Conservation (phyloP, 1,140 invertebrate genomes). For the Pentalonia nigronervosa region DNA sequence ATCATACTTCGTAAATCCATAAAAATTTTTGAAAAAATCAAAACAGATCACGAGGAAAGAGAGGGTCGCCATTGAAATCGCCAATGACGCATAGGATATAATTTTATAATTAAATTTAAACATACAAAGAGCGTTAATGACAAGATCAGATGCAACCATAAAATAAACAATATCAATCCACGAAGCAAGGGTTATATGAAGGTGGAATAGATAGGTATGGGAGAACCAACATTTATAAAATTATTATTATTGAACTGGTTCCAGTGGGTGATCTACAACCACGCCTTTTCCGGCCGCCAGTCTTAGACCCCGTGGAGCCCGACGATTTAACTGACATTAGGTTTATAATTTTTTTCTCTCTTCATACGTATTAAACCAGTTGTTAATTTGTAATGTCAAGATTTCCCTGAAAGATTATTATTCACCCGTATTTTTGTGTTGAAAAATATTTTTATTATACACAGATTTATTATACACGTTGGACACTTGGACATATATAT, state of each 20-base stretch:
- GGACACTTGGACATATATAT: not conserved
- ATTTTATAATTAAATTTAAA: constrained; percentile 15
- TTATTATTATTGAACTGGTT: constrained; percentile 56
- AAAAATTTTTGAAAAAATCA: not conserved
- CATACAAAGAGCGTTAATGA: not conserved
- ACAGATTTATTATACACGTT: not conserved
- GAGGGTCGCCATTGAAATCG: too few species aligned
- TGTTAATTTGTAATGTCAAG: constrained; percentile 5
- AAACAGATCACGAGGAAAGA: not conserved
- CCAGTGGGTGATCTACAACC: constrained; percentile 57
- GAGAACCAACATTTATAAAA: constrained; percentile 50
- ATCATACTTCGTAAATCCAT: not conserved
- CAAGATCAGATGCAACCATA: not conserved
- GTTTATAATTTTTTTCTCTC: not conserved
- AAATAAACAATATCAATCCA: not conserved
- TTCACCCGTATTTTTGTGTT: not conserved
- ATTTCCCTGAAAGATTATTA: constrained; percentile 20
- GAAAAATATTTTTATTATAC: not conserved
- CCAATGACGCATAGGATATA: not conserved
- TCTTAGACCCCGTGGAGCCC: constrained; percentile 54
- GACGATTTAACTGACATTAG: constrained; percentile 7
- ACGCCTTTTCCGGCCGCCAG: constrained; percentile 52
- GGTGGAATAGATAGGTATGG: not conserved
- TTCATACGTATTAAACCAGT: not conserved
- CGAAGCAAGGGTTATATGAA: not conserved